Evolutionary conservation across 2,113 vertebrate species (phyloP), one percentile per base, ranked within the genome.

Genomic region (Microtus richardsoni): DNA sequence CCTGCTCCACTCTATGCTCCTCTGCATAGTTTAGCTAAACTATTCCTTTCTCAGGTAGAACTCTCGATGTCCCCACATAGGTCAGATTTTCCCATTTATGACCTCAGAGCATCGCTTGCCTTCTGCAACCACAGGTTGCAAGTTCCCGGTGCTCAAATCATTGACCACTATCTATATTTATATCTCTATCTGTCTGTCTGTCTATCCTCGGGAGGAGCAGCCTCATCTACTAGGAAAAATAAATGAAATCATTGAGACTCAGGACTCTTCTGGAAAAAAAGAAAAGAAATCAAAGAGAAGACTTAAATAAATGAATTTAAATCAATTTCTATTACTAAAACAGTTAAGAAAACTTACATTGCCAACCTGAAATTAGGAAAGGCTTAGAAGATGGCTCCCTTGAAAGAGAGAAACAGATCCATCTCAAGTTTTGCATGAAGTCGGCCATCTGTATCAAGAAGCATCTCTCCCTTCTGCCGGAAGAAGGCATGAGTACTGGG

Each of bases 271-370:
- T 94, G 90, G 47, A 71, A 71, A 79, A 79, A 79, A 74, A 82
- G 75, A 88, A 75, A 78, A 73, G n/a, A 39, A 95, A 91, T 19
- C 68, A 80, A 71, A 96, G 33, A 84, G 39, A 60, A 85, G 62
- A 62, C 26, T 80, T 88, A 44, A 68, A 36, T 80, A 79, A 80
- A 66, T 7, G 78, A 82, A 74, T 78, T 79, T 7, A 74, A 28
- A 19, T 79, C 41, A 44, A 41, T 93, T 94, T 66, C 47, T 39
- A 95, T 94, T 79, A 91, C 78, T 83, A 79, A 96, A 96, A 91
- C 44, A 60, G 68, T 70, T 84, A 89, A 68, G 49, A 84, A 91
- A 70, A 77, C 6, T 26, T 95, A 10, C 36, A 88, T 80, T 68
- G 41, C 39, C 52, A 58, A 87, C 68, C 64, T 83, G 92, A 52